These are phyloP conservation scores for Dicranocentrus wangi DNA, from an alignment of 2,888 invertebrate genomes.

Conservation along the genomic window DNA sequence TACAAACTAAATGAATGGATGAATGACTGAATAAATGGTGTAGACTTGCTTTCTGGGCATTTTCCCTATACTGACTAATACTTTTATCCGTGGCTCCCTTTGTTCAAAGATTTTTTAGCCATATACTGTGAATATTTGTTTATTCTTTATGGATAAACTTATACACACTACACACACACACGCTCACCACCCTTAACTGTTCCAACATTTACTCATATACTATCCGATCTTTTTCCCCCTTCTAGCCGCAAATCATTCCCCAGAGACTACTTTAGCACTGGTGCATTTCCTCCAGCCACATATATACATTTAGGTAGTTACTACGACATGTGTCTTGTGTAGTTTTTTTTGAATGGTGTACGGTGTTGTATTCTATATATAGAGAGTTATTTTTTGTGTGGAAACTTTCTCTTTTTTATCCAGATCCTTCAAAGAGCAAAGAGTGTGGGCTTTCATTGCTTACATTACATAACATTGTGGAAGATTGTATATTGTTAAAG, in stretches of 20 bases:
- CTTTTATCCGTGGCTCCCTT: too few species aligned
- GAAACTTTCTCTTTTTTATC: background rate
- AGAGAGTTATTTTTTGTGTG: background rate
- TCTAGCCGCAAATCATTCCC: slow-evolving; percentile 57
- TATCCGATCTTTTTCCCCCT: slow-evolving; percentile 38
- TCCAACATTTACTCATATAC: background rate
- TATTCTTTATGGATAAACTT: too few species aligned
- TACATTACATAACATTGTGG: slow-evolving; percentile 2
- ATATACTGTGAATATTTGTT: too few species aligned
- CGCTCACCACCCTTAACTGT: too few species aligned
- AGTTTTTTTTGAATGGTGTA: slow-evolving; percentile 13
- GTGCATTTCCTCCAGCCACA: slow-evolving; percentile 52
- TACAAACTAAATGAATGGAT: slow-evolving; percentile 49
- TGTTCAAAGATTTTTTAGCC: too few species aligned
- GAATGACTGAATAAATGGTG: slow-evolving; percentile 15
- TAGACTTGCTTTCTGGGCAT: background rate
- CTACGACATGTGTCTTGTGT: slow-evolving; percentile 1
- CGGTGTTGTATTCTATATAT: background rate
- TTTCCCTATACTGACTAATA: too few species aligned
- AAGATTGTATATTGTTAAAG: slow-evolving; percentile 35
- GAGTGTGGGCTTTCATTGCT: slow-evolving; percentile 13
- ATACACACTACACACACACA: too few species aligned
- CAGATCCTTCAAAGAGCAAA: background rate
- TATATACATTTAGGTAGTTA: slow-evolving; percentile 1
- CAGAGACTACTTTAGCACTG: slow-evolving; percentile 47